Evolutionary conservation across 2,888 invertebrate genomes (phyloP).

Genomic region (Trimorus sp.): DNA sequence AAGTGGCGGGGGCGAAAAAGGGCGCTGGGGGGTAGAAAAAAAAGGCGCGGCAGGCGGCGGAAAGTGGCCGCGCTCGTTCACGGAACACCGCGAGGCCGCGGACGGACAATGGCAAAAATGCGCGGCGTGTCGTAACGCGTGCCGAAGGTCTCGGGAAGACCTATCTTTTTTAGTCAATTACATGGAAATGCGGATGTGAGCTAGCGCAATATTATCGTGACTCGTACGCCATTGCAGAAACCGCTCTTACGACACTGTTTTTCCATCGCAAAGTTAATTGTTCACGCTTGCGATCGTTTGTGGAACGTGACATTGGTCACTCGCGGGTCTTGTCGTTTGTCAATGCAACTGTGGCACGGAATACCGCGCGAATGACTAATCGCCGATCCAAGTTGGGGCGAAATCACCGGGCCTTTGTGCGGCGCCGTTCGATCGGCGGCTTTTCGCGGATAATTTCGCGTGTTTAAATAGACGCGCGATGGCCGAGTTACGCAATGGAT

Average conservation of each 20-base stretch:
- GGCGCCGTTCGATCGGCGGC: too few relatives aligned
- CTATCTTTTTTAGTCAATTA: constrained; percentile 64
- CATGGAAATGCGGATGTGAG: constrained; percentile 64
- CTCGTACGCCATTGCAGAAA: constrained; percentile 42
- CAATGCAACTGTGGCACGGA: constrained; percentile 22
- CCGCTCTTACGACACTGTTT: constrained; percentile 62
- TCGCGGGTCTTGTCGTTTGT: constrained; percentile 21
- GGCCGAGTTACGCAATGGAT: constrained; percentile 15
- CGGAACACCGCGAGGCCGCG: constrained; percentile 38
- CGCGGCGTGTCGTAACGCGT: constrained; percentile 49
- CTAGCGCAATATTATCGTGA: constrained; percentile 63
- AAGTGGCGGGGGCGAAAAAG: too few relatives aligned
- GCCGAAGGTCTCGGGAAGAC: constrained; percentile 62
- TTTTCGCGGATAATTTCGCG: constrained; percentile 12
- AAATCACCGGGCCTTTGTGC: background rate
- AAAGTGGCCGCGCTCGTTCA: constrained; percentile 43
- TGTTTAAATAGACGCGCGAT: constrained; percentile 34
- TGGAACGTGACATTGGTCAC: constrained; percentile 58
- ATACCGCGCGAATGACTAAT: constrained; percentile 13
- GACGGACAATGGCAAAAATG: constrained; percentile 48
- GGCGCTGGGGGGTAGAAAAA: background rate
- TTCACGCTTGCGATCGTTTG: constrained; percentile 61
- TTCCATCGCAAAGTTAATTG: constrained; percentile 60
- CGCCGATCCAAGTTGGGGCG: background rate
- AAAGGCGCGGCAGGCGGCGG: background rate